Conservation (phyloP, 1,140 invertebrate genomes). For the Cydia fagiglandana region DNA sequence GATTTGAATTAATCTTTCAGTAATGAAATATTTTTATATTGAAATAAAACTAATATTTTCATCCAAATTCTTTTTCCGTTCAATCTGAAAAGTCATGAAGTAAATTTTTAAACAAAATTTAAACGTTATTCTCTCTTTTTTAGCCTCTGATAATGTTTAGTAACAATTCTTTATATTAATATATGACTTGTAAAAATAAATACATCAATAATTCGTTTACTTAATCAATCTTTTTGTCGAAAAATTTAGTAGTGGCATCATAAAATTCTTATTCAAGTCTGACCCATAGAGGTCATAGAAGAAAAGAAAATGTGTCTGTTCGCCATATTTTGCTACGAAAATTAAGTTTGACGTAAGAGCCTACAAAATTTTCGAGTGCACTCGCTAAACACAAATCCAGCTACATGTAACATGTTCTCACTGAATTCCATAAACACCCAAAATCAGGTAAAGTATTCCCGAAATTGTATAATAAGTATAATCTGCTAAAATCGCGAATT, state of each 20-base stretch:
- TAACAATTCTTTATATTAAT: background rate
- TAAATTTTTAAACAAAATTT: background rate
- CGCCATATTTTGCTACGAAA: constrained; percentile 65
- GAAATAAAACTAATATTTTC: background rate
- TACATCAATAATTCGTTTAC: background rate
- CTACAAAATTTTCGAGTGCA: constrained; percentile 79
- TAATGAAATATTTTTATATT: background rate
- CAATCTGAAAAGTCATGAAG: background rate
- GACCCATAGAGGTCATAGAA: constrained; percentile 33
- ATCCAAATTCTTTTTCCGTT: no score
- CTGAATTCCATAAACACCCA: constrained; percentile 77
- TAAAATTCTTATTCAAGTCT: background rate
- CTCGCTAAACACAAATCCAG: constrained; percentile 65
- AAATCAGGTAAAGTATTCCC: constrained; percentile 66
- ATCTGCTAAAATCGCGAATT: constrained; percentile 33
- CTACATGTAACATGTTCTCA: constrained; percentile 79
- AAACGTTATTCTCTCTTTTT: background rate
- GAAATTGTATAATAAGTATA: constrained; percentile 16
- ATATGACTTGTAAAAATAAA: background rate
- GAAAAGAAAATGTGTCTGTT: constrained; percentile 36
- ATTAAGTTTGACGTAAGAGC: constrained; percentile 70
- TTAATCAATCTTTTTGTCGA: background rate
- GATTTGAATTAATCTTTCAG: background rate
- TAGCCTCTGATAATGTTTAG: background rate
- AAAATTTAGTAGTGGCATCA: constrained; percentile 17